Base-by-base conservation (phyloP, 2,113 vertebrate genomes). In the Limanda limanda region DNA sequence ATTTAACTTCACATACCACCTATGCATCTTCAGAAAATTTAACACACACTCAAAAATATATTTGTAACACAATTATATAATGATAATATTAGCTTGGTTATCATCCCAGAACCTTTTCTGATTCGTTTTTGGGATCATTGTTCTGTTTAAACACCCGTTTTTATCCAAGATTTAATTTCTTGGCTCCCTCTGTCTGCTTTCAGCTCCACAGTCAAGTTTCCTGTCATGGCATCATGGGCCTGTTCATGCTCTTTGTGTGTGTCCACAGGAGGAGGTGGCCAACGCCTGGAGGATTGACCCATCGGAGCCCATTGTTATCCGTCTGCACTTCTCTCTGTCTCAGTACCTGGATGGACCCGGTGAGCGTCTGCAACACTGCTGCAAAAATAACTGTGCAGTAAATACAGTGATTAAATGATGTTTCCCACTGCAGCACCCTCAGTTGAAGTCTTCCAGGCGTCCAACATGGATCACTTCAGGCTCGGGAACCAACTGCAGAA, bases 291-390 rank as follows among this genome's bases (percentile, higher is more conserved):
- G 95, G 86, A 95, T 98, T 81, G 94, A 96, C 71, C 93, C 94
- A 67, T 95, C 93, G 10, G 96, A 98, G 86, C 96, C 96, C 51
- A 95, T 98, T 1, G 76, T 97, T 42, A 92, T 98, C 58, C 94
- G 97, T 58, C 92, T 98, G 48, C 94, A 96, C 80, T 97, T 98
- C 84, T 98, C 96, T 71, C 93, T 95, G 54, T 97, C 97, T 63
- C 96, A 96, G 90, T 98, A 98, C 85, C 94, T 98, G 40, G 95
- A 97, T 92, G 97, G 97, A 83, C 96, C 97, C 3, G 96, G 97
- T 98, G 91, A 96, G 95, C 58, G 35, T 62, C 62, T 63, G 17
- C n/a, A 67, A 69, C 14, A 1, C 31, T 51, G 27, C 23, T 20
- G 20, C 47, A 37, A 55, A 55, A 24, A 52, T 42, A 4, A 27